Percentiles rank a stretch among this genome's conserved stretches.
Evolutionary conservation across 2,888 invertebrate genomes (phyloP).

Genomic region (Cephalotes varians): DNA sequence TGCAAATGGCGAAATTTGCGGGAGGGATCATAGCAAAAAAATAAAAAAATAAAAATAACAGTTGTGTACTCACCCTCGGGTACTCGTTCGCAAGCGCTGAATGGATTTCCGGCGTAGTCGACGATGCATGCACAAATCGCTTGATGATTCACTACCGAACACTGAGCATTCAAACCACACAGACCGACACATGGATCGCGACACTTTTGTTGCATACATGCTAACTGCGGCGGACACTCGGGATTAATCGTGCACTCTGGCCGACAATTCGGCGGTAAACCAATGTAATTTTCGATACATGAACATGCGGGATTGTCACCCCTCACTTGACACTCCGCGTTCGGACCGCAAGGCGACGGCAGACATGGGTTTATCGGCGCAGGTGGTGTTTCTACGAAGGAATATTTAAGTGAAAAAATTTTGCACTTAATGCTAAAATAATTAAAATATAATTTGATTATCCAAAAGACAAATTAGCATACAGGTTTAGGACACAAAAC

Average conservation of each 20-base stretch:
- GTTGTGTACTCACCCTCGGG: slow-evolving; percentile 78
- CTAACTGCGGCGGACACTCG: slow-evolving; percentile 87
- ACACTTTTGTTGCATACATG: slow-evolving; percentile 89
- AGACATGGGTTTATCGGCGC: slow-evolving; percentile 86
- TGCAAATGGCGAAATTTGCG: slow-evolving; percentile 64
- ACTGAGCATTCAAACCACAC: slow-evolving; percentile 87
- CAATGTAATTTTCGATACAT: slow-evolving; percentile 87
- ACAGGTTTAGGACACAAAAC: not conserved
- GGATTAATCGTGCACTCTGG: slow-evolving; percentile 88
- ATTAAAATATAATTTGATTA: not conserved
- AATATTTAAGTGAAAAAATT: slow-evolving; percentile 8
- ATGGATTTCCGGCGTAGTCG: slow-evolving; percentile 88
- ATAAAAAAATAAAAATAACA: slow-evolving; percentile 24
- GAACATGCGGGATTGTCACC: slow-evolving; percentile 88
- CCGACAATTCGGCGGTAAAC: slow-evolving; percentile 87
- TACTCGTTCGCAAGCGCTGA: slow-evolving; percentile 83
- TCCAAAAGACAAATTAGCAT: not conserved
- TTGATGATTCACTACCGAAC: slow-evolving; percentile 88
- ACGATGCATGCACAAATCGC: slow-evolving; percentile 87
- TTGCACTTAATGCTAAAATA: not conserved
- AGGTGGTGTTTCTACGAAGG: slow-evolving; percentile 63
- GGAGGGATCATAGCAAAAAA: slow-evolving; percentile 6
- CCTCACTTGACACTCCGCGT: slow-evolving; percentile 87
- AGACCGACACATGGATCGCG: slow-evolving; percentile 88
- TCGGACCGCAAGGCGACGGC: slow-evolving; percentile 88